Evolutionary conservation across 2,113 vertebrate species (phyloP).

Genomic region (Falco punctatus): DNA sequence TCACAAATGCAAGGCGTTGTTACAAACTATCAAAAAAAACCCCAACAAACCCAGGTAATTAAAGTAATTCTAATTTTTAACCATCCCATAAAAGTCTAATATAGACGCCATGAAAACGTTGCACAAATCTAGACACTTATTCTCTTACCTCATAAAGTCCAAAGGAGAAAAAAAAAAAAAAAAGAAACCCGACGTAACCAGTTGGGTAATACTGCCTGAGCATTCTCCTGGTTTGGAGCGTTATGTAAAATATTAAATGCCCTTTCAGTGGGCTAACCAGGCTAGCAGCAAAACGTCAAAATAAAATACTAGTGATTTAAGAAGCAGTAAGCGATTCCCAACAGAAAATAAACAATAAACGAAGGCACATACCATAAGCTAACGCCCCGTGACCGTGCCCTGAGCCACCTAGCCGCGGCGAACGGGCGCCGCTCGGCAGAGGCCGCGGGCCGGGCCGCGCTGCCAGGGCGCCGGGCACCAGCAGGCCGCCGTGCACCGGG

Average conservation of each 20-base stretch:
- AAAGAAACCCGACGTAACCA: neutral
- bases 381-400: neutral
- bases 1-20: neutral
- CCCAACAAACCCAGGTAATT: no score
- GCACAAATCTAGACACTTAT: neutral
- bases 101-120: neutral
- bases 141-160: neutral
- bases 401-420: neutral
- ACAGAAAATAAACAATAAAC: neutral
- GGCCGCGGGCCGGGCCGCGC: neutral
- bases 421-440: no score
- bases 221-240: neutral
- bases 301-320: neutral
- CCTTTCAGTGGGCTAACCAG: neutral
- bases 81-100: neutral
- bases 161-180: neutral
- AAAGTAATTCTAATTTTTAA: neutral
- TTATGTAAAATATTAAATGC: neutral
- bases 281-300: neutral
- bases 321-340: neutral
- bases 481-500: fast-evolving
- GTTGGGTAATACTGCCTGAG: neutral
- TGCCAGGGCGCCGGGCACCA: neutral
- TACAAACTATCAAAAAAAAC: neutral
- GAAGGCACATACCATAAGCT: neutral